phyloP scores from a whole-genome alignment of 2,797 vertebrate genomes.

The Vultur gryphus region DNA sequence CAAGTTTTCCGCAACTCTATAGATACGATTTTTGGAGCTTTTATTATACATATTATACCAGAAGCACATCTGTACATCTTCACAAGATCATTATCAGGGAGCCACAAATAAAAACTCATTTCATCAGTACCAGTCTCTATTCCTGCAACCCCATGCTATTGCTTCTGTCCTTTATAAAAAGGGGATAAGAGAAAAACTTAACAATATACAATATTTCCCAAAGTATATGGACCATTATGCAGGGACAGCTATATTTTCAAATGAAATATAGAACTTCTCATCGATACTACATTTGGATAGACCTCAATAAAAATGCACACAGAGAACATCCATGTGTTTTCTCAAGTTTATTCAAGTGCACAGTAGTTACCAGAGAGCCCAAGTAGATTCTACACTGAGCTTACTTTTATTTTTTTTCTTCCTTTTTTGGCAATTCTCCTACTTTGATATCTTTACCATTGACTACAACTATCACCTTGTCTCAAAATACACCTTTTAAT shows the following conservation, averaged over 20 bases:
- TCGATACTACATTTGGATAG: not conserved
- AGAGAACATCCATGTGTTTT: not conserved
- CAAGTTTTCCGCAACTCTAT: not conserved
- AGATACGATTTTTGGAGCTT: not conserved
- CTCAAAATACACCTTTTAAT: not conserved
- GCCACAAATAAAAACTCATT: not conserved
- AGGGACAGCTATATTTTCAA: not conserved
- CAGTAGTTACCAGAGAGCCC: not conserved
- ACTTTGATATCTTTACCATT: not conserved
- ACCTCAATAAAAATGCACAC: not conserved
- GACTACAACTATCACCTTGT: not conserved
- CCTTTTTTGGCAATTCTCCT: not conserved
- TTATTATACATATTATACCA: not conserved
- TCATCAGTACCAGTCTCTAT: not conserved
- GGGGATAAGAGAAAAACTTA: not conserved
- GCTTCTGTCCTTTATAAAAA: not conserved
- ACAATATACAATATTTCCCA: not conserved
- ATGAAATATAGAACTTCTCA: not conserved
- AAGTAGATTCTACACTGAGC: not conserved
- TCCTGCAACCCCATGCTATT: not conserved
- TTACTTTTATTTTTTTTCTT: not conserved
- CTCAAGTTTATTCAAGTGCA: not conserved
- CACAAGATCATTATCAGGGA: not conserved
- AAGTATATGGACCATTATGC: not conserved
- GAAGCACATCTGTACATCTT: not conserved